phyloP scores from a whole-genome alignment of 2,113 vertebrate species.

The Aix galericulata region DNA sequence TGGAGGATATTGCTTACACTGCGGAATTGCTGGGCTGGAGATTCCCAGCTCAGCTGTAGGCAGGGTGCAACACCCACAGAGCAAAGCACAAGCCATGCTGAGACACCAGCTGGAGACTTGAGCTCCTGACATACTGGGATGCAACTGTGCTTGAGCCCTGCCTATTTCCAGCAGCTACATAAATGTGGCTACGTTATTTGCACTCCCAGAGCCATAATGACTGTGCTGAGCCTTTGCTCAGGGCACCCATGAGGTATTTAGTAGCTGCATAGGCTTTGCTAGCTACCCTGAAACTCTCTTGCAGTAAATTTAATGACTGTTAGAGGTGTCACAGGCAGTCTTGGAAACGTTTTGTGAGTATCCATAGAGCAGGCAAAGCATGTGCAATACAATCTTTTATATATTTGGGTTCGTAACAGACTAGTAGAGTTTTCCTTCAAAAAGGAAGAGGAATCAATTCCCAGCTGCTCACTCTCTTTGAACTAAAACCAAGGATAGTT shows the following conservation, averaged over 20 bases:
- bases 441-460: background rate
- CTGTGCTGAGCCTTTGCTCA: background rate
- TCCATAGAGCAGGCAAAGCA: background rate
- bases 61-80: background rate
- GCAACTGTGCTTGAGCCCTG: background rate
- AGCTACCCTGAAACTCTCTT: background rate
- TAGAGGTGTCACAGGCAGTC: background rate
- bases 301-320: background rate
- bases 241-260: background rate
- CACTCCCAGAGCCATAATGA: background rate
- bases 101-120: background rate
- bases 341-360: background rate
- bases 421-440: background rate
- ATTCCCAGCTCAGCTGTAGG: background rate
- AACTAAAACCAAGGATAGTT: background rate
- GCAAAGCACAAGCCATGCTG: background rate
- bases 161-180: background rate
- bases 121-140: background rate
- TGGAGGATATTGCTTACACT: background rate
- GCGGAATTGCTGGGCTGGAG: background rate
- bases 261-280: background rate
- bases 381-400: background rate
- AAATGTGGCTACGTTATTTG: background rate
- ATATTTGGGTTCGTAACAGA: background rate
- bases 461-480: background rate